Evolutionary conservation across 2,888 invertebrate species (phyloP).

Genomic region (Ypsolopha sequella): DNA sequence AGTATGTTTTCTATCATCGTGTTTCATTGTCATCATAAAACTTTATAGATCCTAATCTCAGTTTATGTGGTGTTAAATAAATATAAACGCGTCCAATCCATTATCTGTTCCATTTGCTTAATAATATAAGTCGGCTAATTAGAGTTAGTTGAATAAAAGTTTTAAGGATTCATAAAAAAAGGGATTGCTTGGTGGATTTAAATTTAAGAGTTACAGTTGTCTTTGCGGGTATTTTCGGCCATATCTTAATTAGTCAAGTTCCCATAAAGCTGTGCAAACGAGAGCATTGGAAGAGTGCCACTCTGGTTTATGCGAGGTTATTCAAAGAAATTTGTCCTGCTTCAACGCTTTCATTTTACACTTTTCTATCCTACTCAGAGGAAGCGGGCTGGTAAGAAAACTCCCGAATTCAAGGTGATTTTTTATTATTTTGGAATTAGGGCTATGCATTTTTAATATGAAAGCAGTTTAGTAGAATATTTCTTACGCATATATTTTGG

Average conservation of each 20-base stretch:
- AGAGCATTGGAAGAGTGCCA: slow-evolving; percentile 31
- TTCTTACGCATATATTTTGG: too few species aligned
- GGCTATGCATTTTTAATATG: too few species aligned
- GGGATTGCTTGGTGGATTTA: not conserved
- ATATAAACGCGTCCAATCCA: slow-evolving; percentile 27
- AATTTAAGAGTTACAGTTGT: not conserved
- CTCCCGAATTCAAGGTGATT: too few species aligned
- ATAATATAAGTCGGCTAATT: slow-evolving; percentile 3
- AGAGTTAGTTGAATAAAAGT: not conserved
- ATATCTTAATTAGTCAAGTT: slow-evolving; percentile 37
- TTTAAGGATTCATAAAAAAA: not conserved
- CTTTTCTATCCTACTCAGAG: too few species aligned
- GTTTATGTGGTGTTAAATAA: slow-evolving; percentile 18
- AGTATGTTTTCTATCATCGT: slow-evolving; percentile 18
- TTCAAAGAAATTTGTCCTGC: not conserved
- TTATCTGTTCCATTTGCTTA: slow-evolving; percentile 25
- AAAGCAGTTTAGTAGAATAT: too few species aligned
- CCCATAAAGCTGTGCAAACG: slow-evolving; percentile 38
- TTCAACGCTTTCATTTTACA: too few species aligned
- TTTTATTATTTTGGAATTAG: too few species aligned
- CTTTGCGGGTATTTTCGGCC: slow-evolving; percentile 17
- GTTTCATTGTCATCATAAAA: slow-evolving; percentile 34
- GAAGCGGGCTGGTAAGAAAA: too few species aligned
- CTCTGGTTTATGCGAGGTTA: slow-evolving; percentile 37
- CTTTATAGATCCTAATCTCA: slow-evolving; percentile 29